Evolutionary conservation across 2,888 invertebrate genomes (phyloP), one percentile per base, ranked within the genome.

Genomic region (Sphecodes monilicornis): DNA sequence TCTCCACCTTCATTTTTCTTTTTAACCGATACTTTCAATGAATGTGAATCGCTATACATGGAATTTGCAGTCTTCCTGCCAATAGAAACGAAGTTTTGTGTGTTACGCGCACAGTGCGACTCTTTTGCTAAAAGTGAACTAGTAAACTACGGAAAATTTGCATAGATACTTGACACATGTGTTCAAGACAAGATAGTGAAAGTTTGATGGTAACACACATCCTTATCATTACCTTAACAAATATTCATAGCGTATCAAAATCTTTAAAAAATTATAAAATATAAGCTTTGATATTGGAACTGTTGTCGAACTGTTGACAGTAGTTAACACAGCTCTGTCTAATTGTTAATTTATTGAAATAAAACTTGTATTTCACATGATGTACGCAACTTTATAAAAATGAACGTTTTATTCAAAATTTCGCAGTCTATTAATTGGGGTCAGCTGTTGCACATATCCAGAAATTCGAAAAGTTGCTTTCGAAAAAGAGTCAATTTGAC

Each of bases 201-300:
- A n/a, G n/a, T 50, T 50, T 10, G 0, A n/a, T 10, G 50, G 10
- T 3, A 3, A n/a, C 3, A 10, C 22, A 50, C 22, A 22, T 22
- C 3, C 22, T 22, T 10, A 3, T 3, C 3, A 2, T n/a, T 0
- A 50, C 10, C 22, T 3, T n/a, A n/a, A n/a, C 0, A 10, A 22
- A n/a, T 3, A n/a, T 8, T 50, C 10, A 10, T 50, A 22, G 22
- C 22, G 22, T 10, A 22, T 2, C 22, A 50, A 50, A 10, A 50
- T 50, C 10, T 22, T 10, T 10, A 50, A 50, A 10, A 10, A 22
- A 8, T 50, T 22, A 50, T 50, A 8, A 8, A 22, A 22, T 50
- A 50, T 22, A 0, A 22, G 22, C 46, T 22, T 46, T 6, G 10
- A 10, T 8, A 22, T 22, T 2, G 1, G 22, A 22, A 50, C 46